Percentiles rank a stretch among this genome's conserved stretches.
These are phyloP conservation scores for Quiscalus mexicanus DNA, from an alignment of 2,113 vertebrate species.

Conservation along the genomic window DNA sequence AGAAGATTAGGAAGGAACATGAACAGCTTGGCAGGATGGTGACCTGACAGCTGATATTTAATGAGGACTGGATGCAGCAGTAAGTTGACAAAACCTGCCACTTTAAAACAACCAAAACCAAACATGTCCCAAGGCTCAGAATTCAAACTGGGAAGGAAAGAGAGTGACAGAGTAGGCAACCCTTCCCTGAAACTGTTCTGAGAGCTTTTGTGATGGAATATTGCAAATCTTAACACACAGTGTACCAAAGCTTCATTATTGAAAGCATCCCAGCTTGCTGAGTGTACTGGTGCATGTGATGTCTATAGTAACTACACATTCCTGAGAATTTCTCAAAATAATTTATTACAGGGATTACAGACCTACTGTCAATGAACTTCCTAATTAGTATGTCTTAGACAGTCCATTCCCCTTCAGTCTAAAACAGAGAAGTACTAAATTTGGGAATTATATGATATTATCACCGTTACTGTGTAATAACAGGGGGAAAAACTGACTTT, in stretches of 20 bases:
- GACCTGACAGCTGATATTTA: conserved; percentile 19
- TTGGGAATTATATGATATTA: not conserved
- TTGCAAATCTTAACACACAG: not conserved
- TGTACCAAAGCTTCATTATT: not conserved
- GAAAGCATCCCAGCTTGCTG: not conserved
- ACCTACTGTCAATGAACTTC: not conserved
- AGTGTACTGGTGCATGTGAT: not conserved
- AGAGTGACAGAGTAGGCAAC: not conserved
- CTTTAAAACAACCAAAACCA: conserved; percentile 15
- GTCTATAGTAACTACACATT: not conserved
- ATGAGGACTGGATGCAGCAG: not conserved
- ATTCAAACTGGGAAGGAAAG: not conserved
- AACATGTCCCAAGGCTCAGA: not conserved
- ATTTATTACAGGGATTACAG: not conserved
- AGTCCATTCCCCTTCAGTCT: not conserved
- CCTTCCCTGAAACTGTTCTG: not conserved
- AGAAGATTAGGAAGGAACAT: not conserved
- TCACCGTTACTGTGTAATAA: not conserved
- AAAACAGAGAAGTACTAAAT: not conserved
- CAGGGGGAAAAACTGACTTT: conserved; percentile 5
- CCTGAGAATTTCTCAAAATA: not conserved
- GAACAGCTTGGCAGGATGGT: not conserved
- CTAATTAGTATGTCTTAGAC: not conserved
- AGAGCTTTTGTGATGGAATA: not conserved
- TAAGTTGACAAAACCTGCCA: conserved; percentile 15